Evolutionary conservation across 2,797 vertebrate species (phyloP), one percentile per base, ranked within the genome.

Genomic region (Merluccius polli): DNA sequence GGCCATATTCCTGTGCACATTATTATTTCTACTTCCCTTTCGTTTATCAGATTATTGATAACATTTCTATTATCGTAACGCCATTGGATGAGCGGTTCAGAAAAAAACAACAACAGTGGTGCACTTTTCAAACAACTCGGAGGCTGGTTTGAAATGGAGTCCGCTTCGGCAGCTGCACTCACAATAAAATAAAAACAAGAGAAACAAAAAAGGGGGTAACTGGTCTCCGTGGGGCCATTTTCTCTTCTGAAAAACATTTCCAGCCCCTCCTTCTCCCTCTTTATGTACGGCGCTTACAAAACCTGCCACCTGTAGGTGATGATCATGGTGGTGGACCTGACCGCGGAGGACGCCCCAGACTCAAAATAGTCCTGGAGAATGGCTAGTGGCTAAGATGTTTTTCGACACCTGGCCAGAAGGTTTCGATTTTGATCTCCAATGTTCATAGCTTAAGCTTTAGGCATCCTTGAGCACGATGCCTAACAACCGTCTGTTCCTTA

Each of bases 101-200:
- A 59, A 48, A 48, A 48, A 21, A 0, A 48, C 18, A 48, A 48
- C 3, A 0, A 48, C 18, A 2, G 12, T 41, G 38, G 16, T 21
- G 15, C 44, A 18, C 18, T 3, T 48, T 18, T 21, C 16, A 48
- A 48, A 18, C 21, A 32, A 1, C 11, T 24, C 75, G 70, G 74
- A 70, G 48, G 24, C 44, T 79, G 82, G 77, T 83, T 83, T 41
- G 67, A 81, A 82, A 38, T 77, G n/a, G 73, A 73, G 48, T 74
- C 44, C 21, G 68, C 79, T 77, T 83, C 36, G 73, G 36, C 69
- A 11, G 41, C 79, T 24, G 29, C 73, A 68, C 73, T 21, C 4
- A 36, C 67, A 75, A 29, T 29, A 68, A 73, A n/a, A 59, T n/a
- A 59, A n/a, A 59, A 59, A 59, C 1, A n/a, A 59, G 8, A n/a